phyloP scores from a whole-genome alignment of 2,113 vertebrate genomes.

The Columba janthina region DNA sequence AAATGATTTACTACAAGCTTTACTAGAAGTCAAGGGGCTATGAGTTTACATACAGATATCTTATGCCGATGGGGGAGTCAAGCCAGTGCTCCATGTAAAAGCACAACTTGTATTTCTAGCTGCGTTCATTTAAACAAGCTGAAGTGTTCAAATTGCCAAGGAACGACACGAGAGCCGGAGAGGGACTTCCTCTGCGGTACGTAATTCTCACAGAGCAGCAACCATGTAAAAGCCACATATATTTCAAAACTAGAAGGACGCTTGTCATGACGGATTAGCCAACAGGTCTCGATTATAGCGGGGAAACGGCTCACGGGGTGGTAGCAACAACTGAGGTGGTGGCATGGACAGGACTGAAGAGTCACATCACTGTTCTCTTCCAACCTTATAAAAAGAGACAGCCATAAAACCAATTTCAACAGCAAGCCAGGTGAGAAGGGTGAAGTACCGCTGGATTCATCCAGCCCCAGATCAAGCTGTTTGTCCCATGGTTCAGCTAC shows the following conservation, averaged over 20 bases:
- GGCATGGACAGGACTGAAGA: neutral
- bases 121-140: neutral
- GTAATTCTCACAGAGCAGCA: neutral
- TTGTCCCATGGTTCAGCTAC: neutral
- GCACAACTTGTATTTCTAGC: neutral
- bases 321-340: neutral
- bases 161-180: neutral
- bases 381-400: neutral
- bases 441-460: neutral
- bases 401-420: neutral
- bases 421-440: neutral
- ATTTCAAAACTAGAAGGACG: neutral
- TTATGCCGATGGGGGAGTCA: neutral
- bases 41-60: neutral
- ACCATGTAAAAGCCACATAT: neutral
- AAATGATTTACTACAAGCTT: neutral
- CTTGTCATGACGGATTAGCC: neutral
- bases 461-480: neutral
- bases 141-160: neutral
- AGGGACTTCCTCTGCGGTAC: neutral
- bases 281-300: accelerated
- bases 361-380: neutral
- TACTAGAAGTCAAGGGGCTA: neutral
- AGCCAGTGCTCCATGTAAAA: accelerated
- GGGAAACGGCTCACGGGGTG: neutral